These are phyloP conservation scores for Acronicta leporina DNA, from an alignment of 2,888 invertebrate genomes.

Conservation along the genomic window DNA sequence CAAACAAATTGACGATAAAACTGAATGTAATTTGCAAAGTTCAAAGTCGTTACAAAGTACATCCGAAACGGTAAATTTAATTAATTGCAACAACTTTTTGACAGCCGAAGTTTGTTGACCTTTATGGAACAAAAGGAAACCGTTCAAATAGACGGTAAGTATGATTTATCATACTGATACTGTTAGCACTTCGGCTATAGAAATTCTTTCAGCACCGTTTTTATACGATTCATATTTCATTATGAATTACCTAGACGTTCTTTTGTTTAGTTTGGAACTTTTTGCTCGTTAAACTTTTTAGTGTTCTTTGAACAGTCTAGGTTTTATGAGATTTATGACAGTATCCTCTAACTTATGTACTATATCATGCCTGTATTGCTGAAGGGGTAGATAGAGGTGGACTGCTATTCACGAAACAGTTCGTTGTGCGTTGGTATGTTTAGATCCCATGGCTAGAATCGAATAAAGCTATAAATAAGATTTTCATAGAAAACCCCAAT, in stretches of 20 bases:
- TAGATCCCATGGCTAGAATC: too few species aligned
- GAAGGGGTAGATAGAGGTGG: background rate
- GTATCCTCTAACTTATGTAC: background rate
- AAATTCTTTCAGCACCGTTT: conserved; percentile 14
- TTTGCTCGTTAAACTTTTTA: background rate
- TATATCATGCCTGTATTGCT: background rate
- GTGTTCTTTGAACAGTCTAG: background rate
- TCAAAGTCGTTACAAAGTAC: conserved; percentile 15
- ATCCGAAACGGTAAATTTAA: conserved; percentile 23
- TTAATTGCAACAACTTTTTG: conserved; percentile 38
- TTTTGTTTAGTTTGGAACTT: conserved; percentile 8
- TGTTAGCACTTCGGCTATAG: conserved; percentile 9
- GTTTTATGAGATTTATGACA: background rate
- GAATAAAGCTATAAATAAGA: too few species aligned
- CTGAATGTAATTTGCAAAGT: conserved; percentile 6
- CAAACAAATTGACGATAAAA: background rate
- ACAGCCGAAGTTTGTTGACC: conserved; percentile 35
- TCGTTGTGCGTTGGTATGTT: too few species aligned
- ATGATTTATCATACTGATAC: conserved; percentile 36
- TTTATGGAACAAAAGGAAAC: conserved; percentile 35
- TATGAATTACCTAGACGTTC: background rate
- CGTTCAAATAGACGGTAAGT: conserved; percentile 21
- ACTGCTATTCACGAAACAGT: too few species aligned
- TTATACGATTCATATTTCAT: conserved; percentile 16
- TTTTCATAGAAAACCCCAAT: too few species aligned